Evolutionary conservation across 2,888 invertebrate genomes (phyloP).

Genomic region (Netelia virgata): DNA sequence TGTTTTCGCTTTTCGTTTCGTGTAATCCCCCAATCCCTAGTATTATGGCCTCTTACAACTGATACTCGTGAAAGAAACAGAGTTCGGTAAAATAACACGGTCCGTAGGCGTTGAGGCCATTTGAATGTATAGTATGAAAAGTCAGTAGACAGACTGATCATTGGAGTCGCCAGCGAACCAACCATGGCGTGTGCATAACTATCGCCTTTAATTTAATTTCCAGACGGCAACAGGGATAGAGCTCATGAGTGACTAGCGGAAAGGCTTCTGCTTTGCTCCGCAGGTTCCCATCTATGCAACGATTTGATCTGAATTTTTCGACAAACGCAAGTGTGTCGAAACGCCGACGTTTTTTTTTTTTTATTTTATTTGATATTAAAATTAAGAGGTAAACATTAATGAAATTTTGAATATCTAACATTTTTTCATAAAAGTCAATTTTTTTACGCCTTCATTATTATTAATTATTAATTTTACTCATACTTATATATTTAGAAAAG

Average conservation of each 20-base stretch:
- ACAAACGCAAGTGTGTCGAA: too few relatives aligned
- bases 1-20: not conserved
- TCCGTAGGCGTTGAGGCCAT: too few relatives aligned
- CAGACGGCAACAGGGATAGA: slow-evolving; percentile 15
- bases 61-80: not conserved
- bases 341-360: too few relatives aligned
- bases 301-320: too few relatives aligned
- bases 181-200: slow-evolving; percentile 48
- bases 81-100: not conserved
- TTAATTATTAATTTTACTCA: too few relatives aligned
- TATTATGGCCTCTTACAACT: not conserved
- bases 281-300: too few relatives aligned
- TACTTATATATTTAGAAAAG: too few relatives aligned
- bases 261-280: not conserved
- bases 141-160: slow-evolving; percentile 17
- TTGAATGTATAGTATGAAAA: not conserved
- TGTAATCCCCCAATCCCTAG: not conserved
- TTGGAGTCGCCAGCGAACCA: slow-evolving; percentile 9
- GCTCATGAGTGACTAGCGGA: not conserved
- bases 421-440: too few relatives aligned
- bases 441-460: too few relatives aligned
- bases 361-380: too few relatives aligned
- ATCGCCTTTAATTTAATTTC: slow-evolving; percentile 46
- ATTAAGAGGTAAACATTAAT: too few relatives aligned
- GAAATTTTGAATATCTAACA: too few relatives aligned